phyloP scores from a whole-genome alignment of 2,113 vertebrate genomes.

The Rostratula benghalensis region DNA sequence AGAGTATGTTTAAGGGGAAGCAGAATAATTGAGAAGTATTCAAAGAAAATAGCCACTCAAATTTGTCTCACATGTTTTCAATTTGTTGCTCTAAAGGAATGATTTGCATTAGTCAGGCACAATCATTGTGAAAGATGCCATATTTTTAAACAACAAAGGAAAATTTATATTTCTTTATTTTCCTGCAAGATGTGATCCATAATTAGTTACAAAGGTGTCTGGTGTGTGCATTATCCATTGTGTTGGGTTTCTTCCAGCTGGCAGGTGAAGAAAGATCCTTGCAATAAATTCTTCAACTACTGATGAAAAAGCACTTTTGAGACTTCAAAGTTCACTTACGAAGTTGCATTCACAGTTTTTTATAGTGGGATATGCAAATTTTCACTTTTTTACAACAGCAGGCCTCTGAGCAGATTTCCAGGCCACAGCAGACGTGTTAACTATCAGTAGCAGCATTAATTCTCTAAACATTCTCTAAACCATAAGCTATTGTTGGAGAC shows the following conservation, averaged over 20 bases:
- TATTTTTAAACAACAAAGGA: neutral
- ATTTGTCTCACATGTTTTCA: neutral
- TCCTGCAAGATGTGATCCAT: neutral
- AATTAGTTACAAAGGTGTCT: neutral
- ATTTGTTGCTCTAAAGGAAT: neutral
- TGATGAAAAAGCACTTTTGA: neutral
- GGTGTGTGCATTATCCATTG: neutral
- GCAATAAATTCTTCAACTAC: neutral
- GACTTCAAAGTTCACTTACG: neutral
- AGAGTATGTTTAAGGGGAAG: neutral
- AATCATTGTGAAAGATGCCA: neutral
- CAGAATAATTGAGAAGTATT: neutral
- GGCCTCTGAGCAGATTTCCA: neutral
- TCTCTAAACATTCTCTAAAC: neutral
- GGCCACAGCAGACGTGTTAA: neutral
- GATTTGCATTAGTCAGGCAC: neutral
- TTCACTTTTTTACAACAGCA: neutral
- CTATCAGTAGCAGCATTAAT: neutral
- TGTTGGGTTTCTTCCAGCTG: neutral
- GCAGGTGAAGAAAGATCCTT: neutral
- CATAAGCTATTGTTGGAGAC: neutral
- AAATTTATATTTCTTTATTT: neutral
- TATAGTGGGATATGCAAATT: neutral
- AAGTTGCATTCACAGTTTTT: neutral
- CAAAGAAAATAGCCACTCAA: neutral